Evolutionary conservation across 2,888 invertebrate genomes (phyloP), one percentile per base, ranked within the genome.

Genomic region (Geotrupes spiniger): DNA sequence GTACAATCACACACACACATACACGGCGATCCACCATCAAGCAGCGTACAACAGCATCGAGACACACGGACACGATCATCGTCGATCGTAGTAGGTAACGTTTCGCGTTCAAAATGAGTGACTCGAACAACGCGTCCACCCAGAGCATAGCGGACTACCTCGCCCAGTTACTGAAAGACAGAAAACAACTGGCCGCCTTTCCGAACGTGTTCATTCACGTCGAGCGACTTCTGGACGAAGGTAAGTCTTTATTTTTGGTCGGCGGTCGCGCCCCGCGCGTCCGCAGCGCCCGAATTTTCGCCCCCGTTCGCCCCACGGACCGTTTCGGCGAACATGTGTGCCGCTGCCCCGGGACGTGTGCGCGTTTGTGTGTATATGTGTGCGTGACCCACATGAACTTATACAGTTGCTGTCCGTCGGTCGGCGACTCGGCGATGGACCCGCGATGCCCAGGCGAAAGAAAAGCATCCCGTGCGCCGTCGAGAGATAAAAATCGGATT

Each of bases 121-220:
- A 73, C 60, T 65, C 68, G 56, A 66, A 59, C 46, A 64, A 60
- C 55, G 70, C 71, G 33, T 89, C 88, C 75, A 92, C 92, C 78
- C 92, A 93, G 78, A 93, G 92, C 81, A 92, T 93, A 82, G 95
- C 98, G 79, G 98, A 99, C 82, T 99, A 99, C 83, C 85, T 99
- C 83, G 96, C 98, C 76, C 98, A 99, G 82, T 86, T 99, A 81
- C 85, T 99, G 76, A 99, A 99, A 85, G 99, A 99, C 85, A 93
- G 97, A 83, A 98, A 98, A 83, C 97, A 98, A 83, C 85, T 99
- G 76, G 94, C 95, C 72, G 97, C 97, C 74, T 96, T 99, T 81
- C 98, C 98, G 66, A 97, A 96, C 84, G 93, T 98, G 77, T 99
- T 99, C 83, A 88, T 94, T 80, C 98, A 99, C 82, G 88, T 97